A percentile compares a stretch with the other conserved stretches of the same genome.
Conservation (phyloP, 2,113 vertebrate species). For the Spea bombifrons region DNA sequence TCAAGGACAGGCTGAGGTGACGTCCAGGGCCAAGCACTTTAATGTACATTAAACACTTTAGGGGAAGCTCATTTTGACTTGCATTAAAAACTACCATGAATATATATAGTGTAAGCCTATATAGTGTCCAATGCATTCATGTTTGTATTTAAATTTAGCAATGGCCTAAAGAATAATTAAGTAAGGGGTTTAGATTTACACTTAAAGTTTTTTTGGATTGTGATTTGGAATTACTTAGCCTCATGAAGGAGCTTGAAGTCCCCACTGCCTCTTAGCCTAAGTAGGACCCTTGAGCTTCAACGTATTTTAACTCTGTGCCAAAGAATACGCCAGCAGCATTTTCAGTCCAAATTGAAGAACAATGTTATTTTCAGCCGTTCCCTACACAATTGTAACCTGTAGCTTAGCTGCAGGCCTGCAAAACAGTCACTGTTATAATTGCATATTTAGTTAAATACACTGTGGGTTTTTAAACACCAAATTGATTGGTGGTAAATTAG, state of each 20-base stretch:
- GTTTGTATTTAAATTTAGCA: no score
- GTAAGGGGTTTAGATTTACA: no score
- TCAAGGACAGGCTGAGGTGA: no score
- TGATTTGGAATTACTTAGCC: background rate
- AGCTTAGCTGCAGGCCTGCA: slow-evolving; percentile 9
- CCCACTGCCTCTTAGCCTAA: background rate
- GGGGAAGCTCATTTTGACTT: no score
- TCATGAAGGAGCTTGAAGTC: background rate
- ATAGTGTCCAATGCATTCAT: no score
- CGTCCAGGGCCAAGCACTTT: no score
- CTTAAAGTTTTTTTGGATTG: no score
- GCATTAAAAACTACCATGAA: no score
- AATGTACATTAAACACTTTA: no score
- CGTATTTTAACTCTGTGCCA: background rate
- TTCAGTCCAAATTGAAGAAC: background rate
- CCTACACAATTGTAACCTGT: background rate
- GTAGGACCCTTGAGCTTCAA: background rate
- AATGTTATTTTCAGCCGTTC: background rate
- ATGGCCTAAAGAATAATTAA: no score
- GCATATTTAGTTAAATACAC: background rate
- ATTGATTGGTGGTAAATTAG: slow-evolving; percentile 3
- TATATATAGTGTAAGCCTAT: no score
- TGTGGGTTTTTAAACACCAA: background rate
- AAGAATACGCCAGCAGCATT: background rate
- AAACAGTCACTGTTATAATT: background rate